Percentiles rank a stretch among this genome's conserved stretches.
These are phyloP conservation scores for Plodia interpunctella DNA, from an alignment of 1,140 invertebrate genomes.

Conservation along the genomic window DNA sequence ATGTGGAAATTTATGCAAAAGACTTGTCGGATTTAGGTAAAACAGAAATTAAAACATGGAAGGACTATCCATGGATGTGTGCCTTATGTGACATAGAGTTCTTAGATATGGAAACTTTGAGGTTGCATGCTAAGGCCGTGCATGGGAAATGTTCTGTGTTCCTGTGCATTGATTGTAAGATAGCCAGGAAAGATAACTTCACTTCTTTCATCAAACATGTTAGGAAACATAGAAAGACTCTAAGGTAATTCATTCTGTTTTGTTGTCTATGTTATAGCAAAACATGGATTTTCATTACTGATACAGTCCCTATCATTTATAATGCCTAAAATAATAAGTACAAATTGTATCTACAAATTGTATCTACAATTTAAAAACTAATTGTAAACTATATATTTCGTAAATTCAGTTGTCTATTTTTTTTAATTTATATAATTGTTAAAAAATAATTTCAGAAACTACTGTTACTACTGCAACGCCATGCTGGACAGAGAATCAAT, in stretches of 20 bases:
- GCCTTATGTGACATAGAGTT: slow-evolving; percentile 55
- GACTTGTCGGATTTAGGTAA: slow-evolving; percentile 31
- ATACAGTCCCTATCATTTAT: too few species aligned
- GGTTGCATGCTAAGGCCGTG: slow-evolving; percentile 33
- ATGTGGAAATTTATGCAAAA: slow-evolving; percentile 40
- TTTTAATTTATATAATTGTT: too few species aligned
- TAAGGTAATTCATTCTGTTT: slow-evolving; percentile 23
- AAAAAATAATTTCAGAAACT: slow-evolving; percentile 36
- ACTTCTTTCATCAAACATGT: slow-evolving; percentile 28
- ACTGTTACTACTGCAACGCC: slow-evolving; percentile 47
- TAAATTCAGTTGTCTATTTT: too few species aligned
- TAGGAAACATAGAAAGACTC: slow-evolving; percentile 27
- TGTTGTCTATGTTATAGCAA: too few species aligned
- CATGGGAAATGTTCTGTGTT: slow-evolving; percentile 33
- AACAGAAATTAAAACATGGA: slow-evolving; percentile 33
- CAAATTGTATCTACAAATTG: too few species aligned
- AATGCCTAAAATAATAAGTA: too few species aligned
- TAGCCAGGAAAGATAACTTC: slow-evolving; percentile 22
- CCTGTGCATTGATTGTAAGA: slow-evolving; percentile 31
- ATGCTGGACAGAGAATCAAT: slow-evolving; percentile 25
- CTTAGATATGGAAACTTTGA: slow-evolving; percentile 40
- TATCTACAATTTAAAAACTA: too few species aligned
- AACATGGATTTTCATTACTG: too few species aligned
- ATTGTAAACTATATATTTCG: too few species aligned
- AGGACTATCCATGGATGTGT: slow-evolving; percentile 57